These are phyloP conservation scores for Oreochromis tanganicae DNA, from an alignment of 2,113 vertebrate genomes.

Conservation along the genomic window DNA sequence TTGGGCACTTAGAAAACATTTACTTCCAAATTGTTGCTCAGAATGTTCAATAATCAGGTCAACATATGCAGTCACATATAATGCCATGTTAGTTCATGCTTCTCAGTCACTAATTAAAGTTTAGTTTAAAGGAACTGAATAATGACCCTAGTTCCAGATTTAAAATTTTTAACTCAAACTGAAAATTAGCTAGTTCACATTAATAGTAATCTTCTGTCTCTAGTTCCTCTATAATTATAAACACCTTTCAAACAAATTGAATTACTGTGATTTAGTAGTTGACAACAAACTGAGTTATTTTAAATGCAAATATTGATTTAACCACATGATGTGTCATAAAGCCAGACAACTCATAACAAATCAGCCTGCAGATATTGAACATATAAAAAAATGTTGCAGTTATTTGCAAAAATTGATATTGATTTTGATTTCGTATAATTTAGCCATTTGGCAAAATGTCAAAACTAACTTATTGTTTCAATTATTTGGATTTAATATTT, in stretches of 20 bases:
- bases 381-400: not conserved
- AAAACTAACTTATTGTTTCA: not conserved
- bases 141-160: not conserved
- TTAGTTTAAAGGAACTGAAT: not conserved
- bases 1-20: not conserved
- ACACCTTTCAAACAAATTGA: not conserved
- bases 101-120: not conserved
- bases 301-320: not conserved
- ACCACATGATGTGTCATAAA: not conserved
- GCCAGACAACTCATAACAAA: not conserved
- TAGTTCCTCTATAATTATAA: not conserved
- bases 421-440: not conserved
- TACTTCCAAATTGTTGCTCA: not conserved
- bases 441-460: not conserved
- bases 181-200: not conserved
- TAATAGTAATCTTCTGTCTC: not conserved
- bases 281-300: not conserved
- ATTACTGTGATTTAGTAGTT: not conserved
- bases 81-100: not conserved
- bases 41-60: not conserved
- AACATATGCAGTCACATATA: not conserved
- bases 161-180: rapidly evolving
- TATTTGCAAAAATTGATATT: not conserved
- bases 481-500: not conserved
- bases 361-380: not conserved